A percentile compares a stretch with the other conserved stretches of the same genome.
Conservation (phyloP, 2,888 invertebrate species). For the Aleiodes testaceus region DNA sequence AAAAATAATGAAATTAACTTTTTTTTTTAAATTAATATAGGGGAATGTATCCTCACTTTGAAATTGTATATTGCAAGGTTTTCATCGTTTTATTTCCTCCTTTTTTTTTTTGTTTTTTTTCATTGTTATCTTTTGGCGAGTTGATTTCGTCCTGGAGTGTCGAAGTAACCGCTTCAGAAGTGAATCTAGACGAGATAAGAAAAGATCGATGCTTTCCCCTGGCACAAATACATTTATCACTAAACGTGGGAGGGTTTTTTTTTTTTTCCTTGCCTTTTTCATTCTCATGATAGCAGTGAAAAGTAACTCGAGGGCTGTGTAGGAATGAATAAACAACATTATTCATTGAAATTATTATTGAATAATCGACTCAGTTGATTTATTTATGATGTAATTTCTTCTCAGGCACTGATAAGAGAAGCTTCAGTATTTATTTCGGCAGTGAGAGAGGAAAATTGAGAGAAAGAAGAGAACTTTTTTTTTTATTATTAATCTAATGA, state of each 20-base stretch:
- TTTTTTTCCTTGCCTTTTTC: too few relatives aligned
- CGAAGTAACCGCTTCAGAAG: conserved; percentile 19
- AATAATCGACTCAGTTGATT: conserved; percentile 37
- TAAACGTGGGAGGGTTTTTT: neutral
- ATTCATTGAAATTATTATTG: conserved; percentile 35
- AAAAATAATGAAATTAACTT: too few relatives aligned
- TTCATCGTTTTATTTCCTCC: neutral
- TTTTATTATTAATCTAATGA: too few relatives aligned
- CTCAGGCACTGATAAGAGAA: neutral
- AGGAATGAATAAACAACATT: conserved; percentile 24
- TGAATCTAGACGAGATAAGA: conserved; percentile 46
- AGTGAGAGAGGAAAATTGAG: too few relatives aligned
- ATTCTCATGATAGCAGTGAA: conserved; percentile 28
- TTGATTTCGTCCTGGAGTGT: conserved; percentile 23
- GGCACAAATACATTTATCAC: conserved; percentile 40
- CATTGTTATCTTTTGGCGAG: conserved; percentile 1
- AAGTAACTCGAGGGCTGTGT: neutral
- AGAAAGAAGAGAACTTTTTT: too few relatives aligned
- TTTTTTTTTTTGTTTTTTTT: neutral
- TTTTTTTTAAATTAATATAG: too few relatives aligned
- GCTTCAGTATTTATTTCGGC: too few relatives aligned
- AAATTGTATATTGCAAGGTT: too few relatives aligned
- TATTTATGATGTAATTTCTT: conserved; percentile 9
- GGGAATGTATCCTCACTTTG: too few relatives aligned
- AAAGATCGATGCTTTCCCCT: conserved; percentile 47